Conservation (phyloP, 2,113 vertebrate species). For the Phalacrocorax aristotelis region DNA sequence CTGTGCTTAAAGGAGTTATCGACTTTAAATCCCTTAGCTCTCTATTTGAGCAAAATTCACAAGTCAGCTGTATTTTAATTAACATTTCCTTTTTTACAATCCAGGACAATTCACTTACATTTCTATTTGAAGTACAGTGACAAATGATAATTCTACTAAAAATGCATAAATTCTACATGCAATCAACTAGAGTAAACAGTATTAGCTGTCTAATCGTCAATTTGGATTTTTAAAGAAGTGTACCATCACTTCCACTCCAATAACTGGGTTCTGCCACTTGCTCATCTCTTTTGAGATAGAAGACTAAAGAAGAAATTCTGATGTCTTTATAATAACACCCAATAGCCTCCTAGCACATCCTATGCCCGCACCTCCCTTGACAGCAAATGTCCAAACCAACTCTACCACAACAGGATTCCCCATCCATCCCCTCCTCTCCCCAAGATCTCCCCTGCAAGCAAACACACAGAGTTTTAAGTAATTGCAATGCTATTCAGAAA, state of each 20-base stretch:
- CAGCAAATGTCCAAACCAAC: neutral
- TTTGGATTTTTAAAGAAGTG: neutral
- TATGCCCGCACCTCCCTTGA: rapidly evolving
- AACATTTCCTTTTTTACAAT: neutral
- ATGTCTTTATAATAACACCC: neutral
- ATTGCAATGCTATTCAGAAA: neutral
- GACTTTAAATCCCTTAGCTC: neutral
- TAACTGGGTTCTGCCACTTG: neutral
- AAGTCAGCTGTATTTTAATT: neutral
- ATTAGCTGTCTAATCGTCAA: neutral
- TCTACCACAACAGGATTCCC: neutral
- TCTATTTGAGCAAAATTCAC: neutral
- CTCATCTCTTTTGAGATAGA: neutral
- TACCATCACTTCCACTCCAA: neutral
- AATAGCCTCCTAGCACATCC: neutral
- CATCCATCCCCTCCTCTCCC: neutral
- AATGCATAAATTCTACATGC: neutral
- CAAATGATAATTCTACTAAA: neutral
- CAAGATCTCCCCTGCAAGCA: neutral
- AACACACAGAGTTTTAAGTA: neutral
- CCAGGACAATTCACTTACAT: neutral
- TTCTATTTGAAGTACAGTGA: neutral
- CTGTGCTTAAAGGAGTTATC: neutral
- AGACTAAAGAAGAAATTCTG: neutral
- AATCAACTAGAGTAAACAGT: neutral